These are phyloP conservation scores for Morus bassanus DNA, from an alignment of 2,797 vertebrate genomes.

Conservation along the genomic window DNA sequence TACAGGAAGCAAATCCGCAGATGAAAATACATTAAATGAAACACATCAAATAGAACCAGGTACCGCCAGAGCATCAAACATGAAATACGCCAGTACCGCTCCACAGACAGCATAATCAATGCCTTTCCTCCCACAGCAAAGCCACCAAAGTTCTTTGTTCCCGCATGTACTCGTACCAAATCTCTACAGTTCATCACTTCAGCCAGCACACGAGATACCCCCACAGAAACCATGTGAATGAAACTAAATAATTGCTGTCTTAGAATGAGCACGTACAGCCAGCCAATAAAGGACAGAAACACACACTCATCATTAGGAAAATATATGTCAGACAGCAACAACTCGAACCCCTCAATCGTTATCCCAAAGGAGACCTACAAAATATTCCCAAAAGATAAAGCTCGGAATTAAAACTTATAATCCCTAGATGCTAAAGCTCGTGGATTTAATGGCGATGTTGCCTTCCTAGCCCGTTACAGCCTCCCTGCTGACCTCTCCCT, in stretches of 20 bases:
- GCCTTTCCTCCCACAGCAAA: neutral
- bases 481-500: neutral
- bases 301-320: neutral
- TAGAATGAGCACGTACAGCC: neutral
- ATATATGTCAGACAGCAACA: neutral
- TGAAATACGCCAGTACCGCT: neutral
- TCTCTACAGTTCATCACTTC: neutral
- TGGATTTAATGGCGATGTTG: neutral
- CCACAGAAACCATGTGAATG: neutral
- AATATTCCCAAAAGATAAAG: conserved; percentile 3
- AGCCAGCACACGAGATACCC: neutral
- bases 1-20: conserved; percentile 21
- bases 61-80: conserved; percentile 1
- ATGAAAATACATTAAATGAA: conserved; percentile 27
- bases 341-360: neutral
- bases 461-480: neutral
- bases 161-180: neutral
- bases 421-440: neutral
- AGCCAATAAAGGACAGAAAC: neutral
- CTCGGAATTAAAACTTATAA: neutral
- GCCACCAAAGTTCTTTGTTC: neutral
- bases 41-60: conserved; percentile 25
- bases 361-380: neutral
- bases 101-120: conserved; percentile 17
- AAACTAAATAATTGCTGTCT: neutral